Conservation (phyloP, 2,113 vertebrate species). For the Scomber scombrus region DNA sequence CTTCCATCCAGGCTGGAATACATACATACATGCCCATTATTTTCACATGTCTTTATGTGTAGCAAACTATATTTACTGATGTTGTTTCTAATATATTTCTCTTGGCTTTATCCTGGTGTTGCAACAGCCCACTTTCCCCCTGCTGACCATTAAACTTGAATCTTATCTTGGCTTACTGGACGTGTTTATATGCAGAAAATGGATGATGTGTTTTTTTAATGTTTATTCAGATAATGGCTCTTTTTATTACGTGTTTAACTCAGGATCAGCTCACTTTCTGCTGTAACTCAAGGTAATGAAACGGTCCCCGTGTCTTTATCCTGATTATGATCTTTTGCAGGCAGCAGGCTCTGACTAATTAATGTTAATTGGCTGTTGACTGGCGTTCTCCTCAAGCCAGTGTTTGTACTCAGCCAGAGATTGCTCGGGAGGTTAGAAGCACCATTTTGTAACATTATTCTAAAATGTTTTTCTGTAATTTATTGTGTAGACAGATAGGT, state of each 20-base stretch:
- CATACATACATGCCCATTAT: not conserved
- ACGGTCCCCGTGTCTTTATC: constrained; percentile 14
- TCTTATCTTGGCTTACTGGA: constrained; percentile 2
- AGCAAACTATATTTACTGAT: too few relatives aligned
- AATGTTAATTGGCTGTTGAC: too few relatives aligned
- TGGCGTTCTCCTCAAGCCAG: too few relatives aligned
- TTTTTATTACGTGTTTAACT: constrained; percentile 2
- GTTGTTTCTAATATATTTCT: not conserved
- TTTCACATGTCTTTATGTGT: not conserved
- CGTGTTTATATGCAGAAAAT: not conserved
- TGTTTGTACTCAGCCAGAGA: too few relatives aligned
- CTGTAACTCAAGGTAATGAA: constrained; percentile 20
- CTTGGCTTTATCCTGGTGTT: not conserved
- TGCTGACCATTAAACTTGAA: constrained; percentile 24
- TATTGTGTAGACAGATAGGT: too few relatives aligned
- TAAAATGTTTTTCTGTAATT: too few relatives aligned
- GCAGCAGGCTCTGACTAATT: not conserved
- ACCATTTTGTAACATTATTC: too few relatives aligned
- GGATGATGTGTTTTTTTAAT: not conserved
- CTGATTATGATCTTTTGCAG: constrained; percentile 12
- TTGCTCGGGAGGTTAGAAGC: too few relatives aligned
- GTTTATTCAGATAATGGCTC: constrained; percentile 33
- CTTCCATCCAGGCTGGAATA: not conserved
- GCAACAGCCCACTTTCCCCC: not conserved
- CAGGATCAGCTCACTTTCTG: not conserved